Evolutionary conservation across 2,113 vertebrate genomes (phyloP).

Genomic region (Motacilla alba): DNA sequence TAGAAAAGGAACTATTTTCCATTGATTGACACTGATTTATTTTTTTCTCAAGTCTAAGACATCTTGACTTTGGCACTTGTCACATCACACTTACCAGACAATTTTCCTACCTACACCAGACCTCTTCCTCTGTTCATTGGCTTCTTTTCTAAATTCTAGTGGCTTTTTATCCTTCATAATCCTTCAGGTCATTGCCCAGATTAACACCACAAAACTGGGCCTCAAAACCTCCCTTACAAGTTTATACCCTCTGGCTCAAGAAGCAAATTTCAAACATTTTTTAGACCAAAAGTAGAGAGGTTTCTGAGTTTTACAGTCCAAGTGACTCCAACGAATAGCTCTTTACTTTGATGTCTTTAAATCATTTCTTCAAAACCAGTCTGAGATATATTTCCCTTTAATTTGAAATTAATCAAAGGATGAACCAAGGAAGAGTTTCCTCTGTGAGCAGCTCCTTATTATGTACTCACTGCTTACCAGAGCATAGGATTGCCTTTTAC

Average conservation of each 20-base stretch:
- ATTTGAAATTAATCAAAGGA: conserved; percentile 18
- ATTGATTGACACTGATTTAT: neutral
- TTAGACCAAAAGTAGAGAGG: neutral
- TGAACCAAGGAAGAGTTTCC: neutral
- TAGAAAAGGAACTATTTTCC: neutral
- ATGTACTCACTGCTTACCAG: neutral
- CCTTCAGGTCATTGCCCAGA: neutral
- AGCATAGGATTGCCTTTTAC: neutral
- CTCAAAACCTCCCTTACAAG: neutral
- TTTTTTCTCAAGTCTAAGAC: neutral
- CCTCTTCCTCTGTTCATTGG: neutral
- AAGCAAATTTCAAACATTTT: neutral
- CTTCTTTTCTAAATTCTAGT: neutral
- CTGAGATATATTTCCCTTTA: neutral
- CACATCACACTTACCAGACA: neutral
- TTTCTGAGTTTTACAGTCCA: neutral
- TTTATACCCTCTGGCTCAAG: neutral
- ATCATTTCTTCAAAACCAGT: neutral
- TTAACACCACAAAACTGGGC: neutral
- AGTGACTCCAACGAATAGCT: neutral
- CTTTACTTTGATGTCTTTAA: neutral
- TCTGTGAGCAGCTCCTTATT: neutral
- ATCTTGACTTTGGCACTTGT: neutral
- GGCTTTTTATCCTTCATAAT: neutral
- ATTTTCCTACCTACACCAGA: neutral